phyloP scores from a whole-genome alignment of 2,113 vertebrate genomes.

The Osmerus mordax region DNA sequence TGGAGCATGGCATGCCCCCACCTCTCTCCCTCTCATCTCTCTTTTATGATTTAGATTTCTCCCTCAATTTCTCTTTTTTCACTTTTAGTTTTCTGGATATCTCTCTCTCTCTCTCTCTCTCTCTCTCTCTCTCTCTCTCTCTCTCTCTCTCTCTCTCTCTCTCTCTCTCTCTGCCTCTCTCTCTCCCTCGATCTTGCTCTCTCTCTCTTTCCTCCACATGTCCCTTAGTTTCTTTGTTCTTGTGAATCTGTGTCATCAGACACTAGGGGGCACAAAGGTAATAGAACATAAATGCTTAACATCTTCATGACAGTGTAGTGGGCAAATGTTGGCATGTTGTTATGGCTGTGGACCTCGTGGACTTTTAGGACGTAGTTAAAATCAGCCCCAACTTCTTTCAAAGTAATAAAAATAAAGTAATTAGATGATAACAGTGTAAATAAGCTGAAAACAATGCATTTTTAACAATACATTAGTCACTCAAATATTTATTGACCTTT shows the following conservation, averaged over 20 bases:
- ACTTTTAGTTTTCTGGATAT: not conserved
- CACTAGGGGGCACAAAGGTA: slow-evolving; percentile 1
- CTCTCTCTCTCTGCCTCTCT: not conserved
- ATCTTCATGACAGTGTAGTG: not conserved
- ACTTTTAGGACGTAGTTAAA: too few relatives aligned
- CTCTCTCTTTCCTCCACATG: not conserved
- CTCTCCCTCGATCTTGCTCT: not conserved
- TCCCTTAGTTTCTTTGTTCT: slow-evolving; percentile 11
- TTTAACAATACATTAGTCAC: not conserved
- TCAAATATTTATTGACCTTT: not conserved
- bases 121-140: not conserved
- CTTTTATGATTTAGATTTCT: not conserved
- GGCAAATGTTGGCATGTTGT: too few relatives aligned
- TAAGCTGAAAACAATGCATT: not conserved
- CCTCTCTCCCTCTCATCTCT: not conserved
- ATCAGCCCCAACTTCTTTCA: too few relatives aligned
- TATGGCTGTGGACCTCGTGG: too few relatives aligned
- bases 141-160: not conserved
- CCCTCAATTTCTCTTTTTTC: not conserved
- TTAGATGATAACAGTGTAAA: not conserved
- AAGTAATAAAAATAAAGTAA: too few relatives aligned
- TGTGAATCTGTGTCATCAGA: slow-evolving; percentile 14
- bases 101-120: slow-evolving; percentile 1
- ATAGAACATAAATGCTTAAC: not conserved
- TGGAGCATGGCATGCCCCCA: slow-evolving; percentile 31